Evolutionary conservation across 2,797 vertebrate genomes (phyloP), one percentile per base, ranked within the genome.

Genomic region (Hapalemur alaotrensis): DNA sequence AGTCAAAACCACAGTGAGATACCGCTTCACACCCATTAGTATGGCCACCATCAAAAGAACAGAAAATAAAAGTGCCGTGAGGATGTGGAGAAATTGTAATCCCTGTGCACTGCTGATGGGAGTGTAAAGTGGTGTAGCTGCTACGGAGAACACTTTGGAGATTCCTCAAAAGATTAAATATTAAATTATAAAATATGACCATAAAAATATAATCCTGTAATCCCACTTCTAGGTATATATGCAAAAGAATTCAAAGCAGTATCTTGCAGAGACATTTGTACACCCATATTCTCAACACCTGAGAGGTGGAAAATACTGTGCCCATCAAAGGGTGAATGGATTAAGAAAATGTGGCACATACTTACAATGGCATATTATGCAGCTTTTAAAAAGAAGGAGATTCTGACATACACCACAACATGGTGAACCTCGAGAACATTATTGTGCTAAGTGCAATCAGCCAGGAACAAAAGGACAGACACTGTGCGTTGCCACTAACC

Each of bases 401-500:
- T 17, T 43, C 57, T 30, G 50, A 52, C 10, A 22, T 5, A 46
- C 7, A 22, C 20, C 2, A 23, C 72, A n/a, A 2, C 30, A 17
- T 2, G 2, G 20, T 28, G 30, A 8, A 14, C 22, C 6, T 80
- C 1, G 7, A 43, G 67, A 32, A 12, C 15, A 30, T 38, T 20
- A 7, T 38, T n/a, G 4, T 13, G 8, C 4, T 28, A 13, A 72
- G 35, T 35, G 15, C 75, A 46, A 35, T 59, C 4, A 76, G 32
- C 48, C 7, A 25, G 12, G 54, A 32, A n/a, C 46, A 38, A 32
- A 61, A 32, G 35, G 25, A 78, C 41, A 28, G 3, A 72, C 0
- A 2, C 5, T 0, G 22, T 30, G 1, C 8, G 54, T 50, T 2
- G 10, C 48, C 32, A 17, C 20, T 35, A 23, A 2, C 13, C 0